phyloP scores from a whole-genome alignment of 2,797 vertebrate genomes.

The Anolis apletophallus region DNA sequence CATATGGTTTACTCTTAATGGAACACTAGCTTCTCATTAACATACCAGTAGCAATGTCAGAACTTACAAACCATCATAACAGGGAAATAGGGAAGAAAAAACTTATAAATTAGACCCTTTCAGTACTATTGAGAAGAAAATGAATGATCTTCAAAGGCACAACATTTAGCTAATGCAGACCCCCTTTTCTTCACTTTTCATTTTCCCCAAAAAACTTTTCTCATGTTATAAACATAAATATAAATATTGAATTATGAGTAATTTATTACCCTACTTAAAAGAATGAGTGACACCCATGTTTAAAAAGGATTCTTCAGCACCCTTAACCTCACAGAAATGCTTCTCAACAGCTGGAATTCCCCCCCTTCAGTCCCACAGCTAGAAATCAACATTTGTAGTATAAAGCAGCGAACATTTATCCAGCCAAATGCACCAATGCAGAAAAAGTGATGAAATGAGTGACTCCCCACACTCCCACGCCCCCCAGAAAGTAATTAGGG shows the following conservation, averaged over 20 bases:
- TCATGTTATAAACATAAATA: constrained; percentile 72
- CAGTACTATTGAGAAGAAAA: constrained; percentile 81
- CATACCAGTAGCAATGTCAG: constrained; percentile 89
- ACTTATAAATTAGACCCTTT: constrained; percentile 85
- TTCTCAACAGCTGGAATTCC: constrained; percentile 66
- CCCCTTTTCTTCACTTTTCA: constrained; percentile 77
- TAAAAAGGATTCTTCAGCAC: constrained; percentile 53
- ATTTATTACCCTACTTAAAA: constrained; percentile 67
- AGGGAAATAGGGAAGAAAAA: constrained; percentile 75
- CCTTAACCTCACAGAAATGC: constrained; percentile 55
- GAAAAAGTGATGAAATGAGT: constrained; percentile 40
- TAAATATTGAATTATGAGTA: constrained; percentile 73
- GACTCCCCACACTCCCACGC: neutral
- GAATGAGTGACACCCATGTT: constrained; percentile 69
- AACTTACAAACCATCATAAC: constrained; percentile 85
- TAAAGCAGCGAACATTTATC: constrained; percentile 33
- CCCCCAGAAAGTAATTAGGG: constrained; percentile 12
- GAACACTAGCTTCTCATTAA: constrained; percentile 90
- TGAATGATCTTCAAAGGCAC: constrained; percentile 83
- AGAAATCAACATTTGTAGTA: constrained; percentile 25
- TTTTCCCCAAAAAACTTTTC: constrained; percentile 64
- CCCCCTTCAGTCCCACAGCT: neutral
- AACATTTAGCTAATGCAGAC: constrained; percentile 82
- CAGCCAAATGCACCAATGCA: constrained; percentile 37
- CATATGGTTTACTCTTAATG: constrained; percentile 92